Percentiles rank a stretch among this genome's conserved stretches.
phyloP scores from a whole-genome alignment of 2,113 vertebrate species.

The Cyprinodon tularosa region DNA sequence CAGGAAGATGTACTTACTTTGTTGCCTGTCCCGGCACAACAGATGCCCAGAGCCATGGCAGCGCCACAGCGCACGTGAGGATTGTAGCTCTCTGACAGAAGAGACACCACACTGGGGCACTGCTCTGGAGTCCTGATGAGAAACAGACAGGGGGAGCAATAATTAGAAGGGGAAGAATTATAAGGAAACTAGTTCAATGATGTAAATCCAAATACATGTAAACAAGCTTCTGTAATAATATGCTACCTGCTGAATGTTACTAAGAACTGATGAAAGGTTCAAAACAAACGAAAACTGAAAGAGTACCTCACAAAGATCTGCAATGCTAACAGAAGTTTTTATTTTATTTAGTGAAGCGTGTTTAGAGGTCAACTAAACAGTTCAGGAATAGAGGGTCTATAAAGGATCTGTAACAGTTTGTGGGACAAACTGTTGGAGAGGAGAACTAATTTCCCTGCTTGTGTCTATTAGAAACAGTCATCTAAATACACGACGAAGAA shows the following conservation, averaged over 20 bases:
- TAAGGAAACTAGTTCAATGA: too few relatives aligned
- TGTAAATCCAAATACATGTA: too few relatives aligned
- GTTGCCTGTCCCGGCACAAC: slow-evolving; percentile 97
- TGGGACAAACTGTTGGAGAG: background rate
- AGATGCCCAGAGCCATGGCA: slow-evolving; percentile 97
- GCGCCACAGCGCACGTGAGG: slow-evolving; percentile 97
- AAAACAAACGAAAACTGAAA: too few relatives aligned
- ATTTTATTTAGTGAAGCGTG: too few relatives aligned
- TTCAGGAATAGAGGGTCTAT: background rate
- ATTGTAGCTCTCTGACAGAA: slow-evolving; percentile 98
- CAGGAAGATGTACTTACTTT: slow-evolving; percentile 82
- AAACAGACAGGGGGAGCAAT: slow-evolving; percentile 9
- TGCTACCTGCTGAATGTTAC: too few relatives aligned
- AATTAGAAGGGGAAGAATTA: background rate
- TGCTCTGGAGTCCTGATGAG: slow-evolving; percentile 94
- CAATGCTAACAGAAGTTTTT: too few relatives aligned
- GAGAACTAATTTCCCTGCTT: slow-evolving; percentile 34
- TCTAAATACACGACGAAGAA: slow-evolving; percentile 27
- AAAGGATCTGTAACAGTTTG: slow-evolving; percentile 10
- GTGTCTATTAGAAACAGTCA: slow-evolving; percentile 20
- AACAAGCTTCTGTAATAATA: too few relatives aligned
- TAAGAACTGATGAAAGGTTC: too few relatives aligned
- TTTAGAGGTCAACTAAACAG: too few relatives aligned
- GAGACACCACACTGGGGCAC: slow-evolving; percentile 96
- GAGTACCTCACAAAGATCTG: too few relatives aligned